Conservation (phyloP, 2,113 vertebrate species). For the Misgurnus anguillicaudatus region DNA sequence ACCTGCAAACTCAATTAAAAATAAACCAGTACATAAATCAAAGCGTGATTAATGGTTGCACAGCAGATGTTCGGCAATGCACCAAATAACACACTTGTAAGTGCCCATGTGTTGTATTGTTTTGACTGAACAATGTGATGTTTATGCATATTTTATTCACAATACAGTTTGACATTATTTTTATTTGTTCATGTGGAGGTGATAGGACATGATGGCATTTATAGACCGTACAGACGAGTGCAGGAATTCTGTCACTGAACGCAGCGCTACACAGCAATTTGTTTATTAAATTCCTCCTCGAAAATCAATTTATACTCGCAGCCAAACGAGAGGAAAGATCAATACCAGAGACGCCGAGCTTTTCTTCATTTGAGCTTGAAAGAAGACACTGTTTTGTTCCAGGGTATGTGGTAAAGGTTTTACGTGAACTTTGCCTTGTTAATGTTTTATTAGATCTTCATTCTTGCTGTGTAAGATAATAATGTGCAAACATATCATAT, state of each 20-base stretch:
- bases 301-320: slow-evolving; percentile 29
- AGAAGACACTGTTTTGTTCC: not conserved
- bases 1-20: too few relatives aligned
- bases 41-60: not conserved
- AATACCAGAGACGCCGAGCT: not conserved
- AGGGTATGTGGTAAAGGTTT: slow-evolving; percentile 3
- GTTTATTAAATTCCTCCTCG: slow-evolving; percentile 4
- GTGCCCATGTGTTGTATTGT: too few relatives aligned
- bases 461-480: not conserved
- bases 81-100: not conserved
- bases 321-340: slow-evolving; percentile 14
- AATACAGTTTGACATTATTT: slow-evolving; percentile 3
- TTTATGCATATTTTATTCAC: slow-evolving; percentile 1
- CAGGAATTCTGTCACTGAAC: slow-evolving; percentile 8
- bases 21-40: too few relatives aligned
- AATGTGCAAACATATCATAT: not conserved
- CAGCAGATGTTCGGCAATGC: not conserved
- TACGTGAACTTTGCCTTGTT: not conserved
- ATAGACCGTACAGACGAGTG: not conserved
- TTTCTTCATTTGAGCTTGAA: not conserved
- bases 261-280: not conserved
- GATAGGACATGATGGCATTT: not conserved
- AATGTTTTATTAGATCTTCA: not conserved
- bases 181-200: not conserved
- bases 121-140: too few relatives aligned